Percentiles rank a stretch among this genome's conserved stretches.
Evolutionary conservation across 2,797 vertebrate genomes (phyloP).

Genomic region (Urophycis tenuis): DNA sequence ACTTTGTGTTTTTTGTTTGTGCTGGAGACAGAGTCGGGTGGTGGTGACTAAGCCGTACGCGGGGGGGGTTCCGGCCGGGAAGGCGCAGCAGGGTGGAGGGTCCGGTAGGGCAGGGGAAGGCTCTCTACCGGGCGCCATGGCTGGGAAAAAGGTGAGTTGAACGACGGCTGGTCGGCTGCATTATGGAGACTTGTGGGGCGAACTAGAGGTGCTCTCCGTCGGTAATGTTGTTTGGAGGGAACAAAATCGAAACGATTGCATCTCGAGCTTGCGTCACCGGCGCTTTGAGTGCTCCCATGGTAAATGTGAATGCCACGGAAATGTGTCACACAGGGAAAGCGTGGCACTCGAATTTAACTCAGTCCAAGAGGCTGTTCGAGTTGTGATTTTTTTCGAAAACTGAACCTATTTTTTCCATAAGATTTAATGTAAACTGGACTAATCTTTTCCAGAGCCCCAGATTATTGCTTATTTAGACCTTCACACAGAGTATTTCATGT

Average conservation of each 20-base stretch:
- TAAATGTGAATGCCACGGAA: background rate
- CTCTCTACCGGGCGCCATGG: constrained; percentile 72
- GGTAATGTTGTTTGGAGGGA: background rate
- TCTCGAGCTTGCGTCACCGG: background rate
- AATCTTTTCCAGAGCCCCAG: too few relatives aligned
- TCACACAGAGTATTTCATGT: too few relatives aligned
- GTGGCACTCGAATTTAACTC: too few relatives aligned
- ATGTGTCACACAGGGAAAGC: too few relatives aligned
- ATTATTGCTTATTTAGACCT: too few relatives aligned
- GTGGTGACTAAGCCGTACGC: constrained; percentile 77
- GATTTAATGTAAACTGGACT: too few relatives aligned
- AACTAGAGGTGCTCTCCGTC: too few relatives aligned
- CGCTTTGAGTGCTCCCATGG: too few relatives aligned
- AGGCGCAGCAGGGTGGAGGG: constrained; percentile 54
- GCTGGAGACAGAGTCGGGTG: constrained; percentile 78
- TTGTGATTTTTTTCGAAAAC: too few relatives aligned
- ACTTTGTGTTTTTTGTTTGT: background rate
- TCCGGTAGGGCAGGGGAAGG: constrained; percentile 56
- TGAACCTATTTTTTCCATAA: too few relatives aligned
- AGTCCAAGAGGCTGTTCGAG: too few relatives aligned
- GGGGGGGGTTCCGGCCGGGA: constrained; percentile 47
- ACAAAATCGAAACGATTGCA: background rate
- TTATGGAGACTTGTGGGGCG: too few relatives aligned
- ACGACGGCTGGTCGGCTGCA: background rate
- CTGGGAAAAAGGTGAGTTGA: constrained; percentile 73